Percentiles rank a stretch among this genome's conserved stretches.
Evolutionary conservation across 2,113 vertebrate species (phyloP).

Genomic region (Ptilonorhynchus violaceus): DNA sequence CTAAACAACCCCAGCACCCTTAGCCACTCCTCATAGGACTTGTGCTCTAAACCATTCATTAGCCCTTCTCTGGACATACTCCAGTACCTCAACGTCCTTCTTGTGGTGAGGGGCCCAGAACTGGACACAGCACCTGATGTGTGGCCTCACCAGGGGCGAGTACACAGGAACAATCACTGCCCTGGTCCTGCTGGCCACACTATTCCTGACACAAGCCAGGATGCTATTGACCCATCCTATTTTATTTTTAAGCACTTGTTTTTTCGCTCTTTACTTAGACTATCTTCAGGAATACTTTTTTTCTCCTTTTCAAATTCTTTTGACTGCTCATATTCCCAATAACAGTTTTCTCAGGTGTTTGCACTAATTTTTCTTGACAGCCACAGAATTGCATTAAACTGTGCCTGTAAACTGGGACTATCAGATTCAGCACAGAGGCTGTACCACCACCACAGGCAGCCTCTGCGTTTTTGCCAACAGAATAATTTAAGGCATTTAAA

Average conservation of each 20-base stretch:
- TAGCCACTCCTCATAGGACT: neutral
- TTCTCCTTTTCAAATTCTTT: neutral
- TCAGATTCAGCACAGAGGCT: neutral
- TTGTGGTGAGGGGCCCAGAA: neutral
- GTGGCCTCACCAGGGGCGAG: fast-evolving
- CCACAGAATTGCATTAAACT: neutral
- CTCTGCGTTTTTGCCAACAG: neutral
- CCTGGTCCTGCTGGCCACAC: neutral
- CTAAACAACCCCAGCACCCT: neutral
- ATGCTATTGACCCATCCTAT: neutral
- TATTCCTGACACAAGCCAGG: neutral
- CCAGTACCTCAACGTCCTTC: neutral
- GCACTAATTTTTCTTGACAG: neutral
- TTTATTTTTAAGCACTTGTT: neutral
- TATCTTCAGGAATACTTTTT: neutral
- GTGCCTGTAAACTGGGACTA: neutral
- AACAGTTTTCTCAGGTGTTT: neutral
- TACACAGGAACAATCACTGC: neutral
- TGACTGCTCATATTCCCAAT: neutral
- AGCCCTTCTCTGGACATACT: neutral
- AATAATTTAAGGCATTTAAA: neutral
- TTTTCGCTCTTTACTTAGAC: neutral
- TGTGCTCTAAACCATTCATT: neutral
- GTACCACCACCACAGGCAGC: neutral
- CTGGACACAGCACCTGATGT: neutral